These are phyloP conservation scores for Blastobasis lacticolella DNA, from an alignment of 2,888 invertebrate species.

Conservation along the genomic window DNA sequence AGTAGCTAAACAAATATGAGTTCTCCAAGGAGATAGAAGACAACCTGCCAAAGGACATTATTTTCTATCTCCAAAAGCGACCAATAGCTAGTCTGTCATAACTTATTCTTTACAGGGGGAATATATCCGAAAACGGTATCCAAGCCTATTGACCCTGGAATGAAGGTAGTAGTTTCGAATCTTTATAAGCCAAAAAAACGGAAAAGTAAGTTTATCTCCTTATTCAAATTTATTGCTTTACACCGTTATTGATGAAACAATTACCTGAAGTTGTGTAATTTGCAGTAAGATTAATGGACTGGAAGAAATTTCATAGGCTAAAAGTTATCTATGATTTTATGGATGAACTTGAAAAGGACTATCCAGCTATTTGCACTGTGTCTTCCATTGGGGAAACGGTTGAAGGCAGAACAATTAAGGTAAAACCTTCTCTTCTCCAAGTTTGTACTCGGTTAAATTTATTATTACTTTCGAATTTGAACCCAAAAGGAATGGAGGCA, in stretches of 20 bases:
- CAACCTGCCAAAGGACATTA: no score
- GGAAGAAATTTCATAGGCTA: slow-evolving; percentile 84
- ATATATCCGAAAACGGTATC: no score
- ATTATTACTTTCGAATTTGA: no score
- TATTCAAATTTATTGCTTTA: not conserved
- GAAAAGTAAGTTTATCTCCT: slow-evolving; percentile 27
- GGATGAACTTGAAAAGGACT: slow-evolving; percentile 83
- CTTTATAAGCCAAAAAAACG: slow-evolving; percentile 33
- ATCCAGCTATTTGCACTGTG: slow-evolving; percentile 82
- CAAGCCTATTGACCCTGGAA: not conserved
- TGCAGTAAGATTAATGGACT: slow-evolving; percentile 75
- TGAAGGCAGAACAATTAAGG: slow-evolving; percentile 83
- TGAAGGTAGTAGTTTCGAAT: slow-evolving; percentile 29
- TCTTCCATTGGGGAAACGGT: slow-evolving; percentile 84
- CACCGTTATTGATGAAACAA: slow-evolving; percentile 1
- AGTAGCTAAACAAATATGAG: not conserved
- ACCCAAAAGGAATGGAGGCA: no score
- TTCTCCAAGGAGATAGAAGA: no score
- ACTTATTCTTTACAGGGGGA: no score
- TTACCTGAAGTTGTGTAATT: slow-evolving; percentile 4
- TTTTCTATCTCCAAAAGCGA: no score
- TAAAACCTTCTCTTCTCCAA: slow-evolving; percentile 25
- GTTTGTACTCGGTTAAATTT: no score
- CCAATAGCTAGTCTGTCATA: no score
- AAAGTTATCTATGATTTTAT: slow-evolving; percentile 83